Evolutionary conservation across 2,113 vertebrate species (phyloP).

Genomic region (Hystrix brachyura): DNA sequence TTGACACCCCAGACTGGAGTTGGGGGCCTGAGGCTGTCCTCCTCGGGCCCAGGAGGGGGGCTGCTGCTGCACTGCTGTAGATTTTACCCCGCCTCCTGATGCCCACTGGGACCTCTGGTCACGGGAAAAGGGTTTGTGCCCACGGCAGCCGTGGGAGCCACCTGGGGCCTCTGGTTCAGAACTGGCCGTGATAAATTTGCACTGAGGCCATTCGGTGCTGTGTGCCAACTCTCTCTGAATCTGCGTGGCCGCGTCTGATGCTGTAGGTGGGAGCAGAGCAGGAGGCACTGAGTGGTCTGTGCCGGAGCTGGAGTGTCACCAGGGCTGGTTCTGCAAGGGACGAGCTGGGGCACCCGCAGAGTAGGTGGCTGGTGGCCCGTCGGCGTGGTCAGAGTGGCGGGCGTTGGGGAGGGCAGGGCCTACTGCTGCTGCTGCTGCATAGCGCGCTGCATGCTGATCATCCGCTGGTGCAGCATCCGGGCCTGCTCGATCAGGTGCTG

Average conservation of each 20-base stretch:
- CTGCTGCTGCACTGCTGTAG: slow-evolving; percentile 87
- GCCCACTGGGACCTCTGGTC: slow-evolving; percentile 88
- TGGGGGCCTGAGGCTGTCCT: slow-evolving; percentile 92
- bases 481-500: slow-evolving; percentile 98
- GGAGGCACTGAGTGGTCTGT: slow-evolving; percentile 85
- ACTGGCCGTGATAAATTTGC: slow-evolving; percentile 92
- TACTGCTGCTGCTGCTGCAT: slow-evolving; percentile 91
- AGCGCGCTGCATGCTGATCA: slow-evolving; percentile 97
- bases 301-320: slow-evolving; percentile 91
- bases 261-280: slow-evolving; percentile 93
- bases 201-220: slow-evolving; percentile 97
- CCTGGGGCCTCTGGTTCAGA: slow-evolving; percentile 93
- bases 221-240: slow-evolving; percentile 96
- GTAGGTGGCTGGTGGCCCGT: slow-evolving; percentile 94
- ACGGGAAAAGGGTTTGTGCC: slow-evolving; percentile 91
- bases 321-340: slow-evolving; percentile 88
- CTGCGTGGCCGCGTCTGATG: slow-evolving; percentile 97
- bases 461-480: slow-evolving; percentile 96
- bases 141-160: slow-evolving; percentile 91
- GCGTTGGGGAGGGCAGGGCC: slow-evolving; percentile 95
- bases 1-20: slow-evolving; percentile 91
- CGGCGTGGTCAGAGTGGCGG: slow-evolving; percentile 93
- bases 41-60: slow-evolving; percentile 79
- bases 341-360: slow-evolving; percentile 93
- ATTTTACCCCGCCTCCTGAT: slow-evolving; percentile 90